Evolutionary conservation across 2,113 vertebrate genomes (phyloP).

Genomic region (Channa argus): DNA sequence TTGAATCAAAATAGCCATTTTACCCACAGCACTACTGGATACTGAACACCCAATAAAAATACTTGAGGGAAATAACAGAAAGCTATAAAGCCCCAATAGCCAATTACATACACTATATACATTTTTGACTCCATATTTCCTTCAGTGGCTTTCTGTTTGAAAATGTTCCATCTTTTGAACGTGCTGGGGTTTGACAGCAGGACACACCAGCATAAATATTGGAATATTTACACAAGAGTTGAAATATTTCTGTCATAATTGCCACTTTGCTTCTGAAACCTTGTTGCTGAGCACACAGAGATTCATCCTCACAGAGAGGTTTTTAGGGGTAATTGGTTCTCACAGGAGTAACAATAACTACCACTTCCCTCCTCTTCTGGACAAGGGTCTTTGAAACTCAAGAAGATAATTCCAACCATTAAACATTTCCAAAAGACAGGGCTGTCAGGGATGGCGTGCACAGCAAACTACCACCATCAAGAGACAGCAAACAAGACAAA

Average conservation of each 20-base stretch:
- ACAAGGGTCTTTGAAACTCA: slow-evolving; percentile 61
- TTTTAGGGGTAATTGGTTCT: slow-evolving; percentile 56
- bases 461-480: slow-evolving; percentile 14
- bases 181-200: slow-evolving; percentile 30
- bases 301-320: slow-evolving; percentile 21
- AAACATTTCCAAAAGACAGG: slow-evolving; percentile 42
- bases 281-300: slow-evolving; percentile 17
- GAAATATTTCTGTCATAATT: slow-evolving; percentile 70
- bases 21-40: background rate
- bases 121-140: slow-evolving; percentile 30
- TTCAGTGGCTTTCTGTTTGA: slow-evolving; percentile 28
- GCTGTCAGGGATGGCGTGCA: slow-evolving; percentile 35
- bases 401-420: slow-evolving; percentile 62
- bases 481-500: slow-evolving; percentile 23
- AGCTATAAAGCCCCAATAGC: slow-evolving; percentile 18
- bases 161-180: slow-evolving; percentile 36
- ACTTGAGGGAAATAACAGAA: slow-evolving; percentile 26
- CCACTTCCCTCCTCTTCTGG: slow-evolving; percentile 34
- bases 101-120: slow-evolving; percentile 15
- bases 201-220: slow-evolving; percentile 49
- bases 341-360: slow-evolving; percentile 48
- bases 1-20: slow-evolving; percentile 8
- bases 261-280: slow-evolving; percentile 44
- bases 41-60: slow-evolving; percentile 1
- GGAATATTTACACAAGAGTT: slow-evolving; percentile 53